Conservation (phyloP, 2,797 vertebrate genomes). For the Nyctibius grandis region DNA sequence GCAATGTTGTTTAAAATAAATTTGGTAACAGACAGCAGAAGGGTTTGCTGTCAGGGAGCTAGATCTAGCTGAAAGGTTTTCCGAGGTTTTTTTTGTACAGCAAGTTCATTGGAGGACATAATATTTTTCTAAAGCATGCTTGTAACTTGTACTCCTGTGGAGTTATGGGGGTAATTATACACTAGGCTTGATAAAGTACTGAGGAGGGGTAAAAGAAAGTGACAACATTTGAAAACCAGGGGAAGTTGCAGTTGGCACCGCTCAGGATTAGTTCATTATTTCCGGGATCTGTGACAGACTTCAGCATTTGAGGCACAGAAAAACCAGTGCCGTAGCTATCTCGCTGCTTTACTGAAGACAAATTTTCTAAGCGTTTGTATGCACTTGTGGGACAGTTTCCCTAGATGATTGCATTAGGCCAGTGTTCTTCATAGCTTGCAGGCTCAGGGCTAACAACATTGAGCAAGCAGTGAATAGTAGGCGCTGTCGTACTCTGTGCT, state of each 20-base stretch:
- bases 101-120: neutral
- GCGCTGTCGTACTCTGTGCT: fast-evolving
- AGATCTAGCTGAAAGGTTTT: neutral
- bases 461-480: neutral
- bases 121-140: neutral
- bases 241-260: neutral
- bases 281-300: neutral
- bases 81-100: neutral
- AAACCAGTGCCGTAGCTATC: neutral
- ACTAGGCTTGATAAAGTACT: neutral
- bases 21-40: neutral
- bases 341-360: neutral
- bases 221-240: neutral
- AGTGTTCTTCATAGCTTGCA: neutral
- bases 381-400: neutral
- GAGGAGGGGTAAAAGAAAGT: neutral
- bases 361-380: neutral
- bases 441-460: neutral
- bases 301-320: neutral
- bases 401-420: neutral
- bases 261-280: neutral
- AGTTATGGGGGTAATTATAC: neutral
- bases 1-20: conserved; percentile 22
- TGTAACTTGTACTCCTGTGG: neutral
- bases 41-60: neutral